Evolutionary conservation across 2,888 invertebrate species (phyloP).

Genomic region (Drosophila fungiperda): DNA sequence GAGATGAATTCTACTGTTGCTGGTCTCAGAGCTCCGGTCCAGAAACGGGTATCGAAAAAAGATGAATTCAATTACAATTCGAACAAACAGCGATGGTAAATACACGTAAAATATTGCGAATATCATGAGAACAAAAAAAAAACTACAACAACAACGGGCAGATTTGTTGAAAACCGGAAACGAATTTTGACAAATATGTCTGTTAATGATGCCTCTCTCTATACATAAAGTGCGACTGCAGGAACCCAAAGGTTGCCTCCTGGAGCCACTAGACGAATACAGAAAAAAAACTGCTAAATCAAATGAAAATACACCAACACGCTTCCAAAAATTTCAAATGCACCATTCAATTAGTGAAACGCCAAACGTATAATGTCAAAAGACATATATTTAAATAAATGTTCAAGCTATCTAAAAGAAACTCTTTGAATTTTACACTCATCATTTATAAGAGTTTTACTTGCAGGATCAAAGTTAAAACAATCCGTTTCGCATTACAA

Average conservation of each 20-base stretch:
- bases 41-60: constrained; percentile 67
- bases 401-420: constrained; percentile 18
- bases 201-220: constrained; percentile 71
- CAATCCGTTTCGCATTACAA: too few species aligned
- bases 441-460: not conserved
- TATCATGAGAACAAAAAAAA: constrained; percentile 36
- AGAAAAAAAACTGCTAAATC: constrained; percentile 19
- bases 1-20: constrained; percentile 60
- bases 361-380: not conserved
- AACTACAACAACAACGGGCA: constrained; percentile 39
- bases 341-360: constrained; percentile 13
- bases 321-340: constrained; percentile 37
- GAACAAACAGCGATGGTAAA: constrained; percentile 75
- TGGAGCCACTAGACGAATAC: constrained; percentile 69
- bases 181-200: constrained; percentile 64
- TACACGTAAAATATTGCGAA: constrained; percentile 80
- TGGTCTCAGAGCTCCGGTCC: constrained; percentile 34
- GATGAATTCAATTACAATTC: constrained; percentile 49
- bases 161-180: constrained; percentile 47
- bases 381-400: constrained; percentile 26
- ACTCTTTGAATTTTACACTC: not conserved
- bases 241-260: constrained; percentile 61
- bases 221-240: constrained; percentile 61
- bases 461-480: too few species aligned
- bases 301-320: constrained; percentile 57